Evolutionary conservation across 2,113 vertebrate species (phyloP).

Genomic region (Morone chrysops): DNA sequence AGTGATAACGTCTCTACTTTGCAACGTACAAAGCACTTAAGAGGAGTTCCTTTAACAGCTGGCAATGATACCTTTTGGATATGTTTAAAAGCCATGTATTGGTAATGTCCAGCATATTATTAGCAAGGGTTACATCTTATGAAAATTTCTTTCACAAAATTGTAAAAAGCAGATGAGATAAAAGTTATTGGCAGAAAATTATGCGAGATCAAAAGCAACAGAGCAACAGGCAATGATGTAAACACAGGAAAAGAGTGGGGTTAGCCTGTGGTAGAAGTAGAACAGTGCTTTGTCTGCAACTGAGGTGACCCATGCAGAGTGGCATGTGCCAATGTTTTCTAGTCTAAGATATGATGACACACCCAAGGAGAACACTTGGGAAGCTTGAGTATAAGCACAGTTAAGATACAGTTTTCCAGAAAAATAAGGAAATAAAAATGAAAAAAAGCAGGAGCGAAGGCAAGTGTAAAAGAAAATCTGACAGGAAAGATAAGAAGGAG

Average conservation of each 20-base stretch:
- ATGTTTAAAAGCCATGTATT: slow-evolving; percentile 73
- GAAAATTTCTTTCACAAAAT: slow-evolving; percentile 77
- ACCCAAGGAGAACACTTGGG: slow-evolving; percentile 80
- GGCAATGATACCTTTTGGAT: slow-evolving; percentile 64
- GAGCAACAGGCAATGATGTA: slow-evolving; percentile 83
- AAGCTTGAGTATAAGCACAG: slow-evolving; percentile 74
- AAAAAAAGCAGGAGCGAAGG: slow-evolving; percentile 66
- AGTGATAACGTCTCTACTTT: slow-evolving; percentile 78
- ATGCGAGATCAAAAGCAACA: slow-evolving; percentile 84
- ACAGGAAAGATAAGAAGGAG: slow-evolving; percentile 66
- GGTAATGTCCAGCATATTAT: slow-evolving; percentile 71
- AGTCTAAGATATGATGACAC: slow-evolving; percentile 77
- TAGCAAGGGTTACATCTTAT: slow-evolving; percentile 78
- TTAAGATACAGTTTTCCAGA: slow-evolving; percentile 74
- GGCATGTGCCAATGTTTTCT: slow-evolving; percentile 74
- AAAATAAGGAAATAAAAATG: slow-evolving; percentile 56
- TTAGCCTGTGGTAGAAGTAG: slow-evolving; percentile 64
- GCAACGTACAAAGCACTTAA: slow-evolving; percentile 79
- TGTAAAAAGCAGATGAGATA: slow-evolving; percentile 78
- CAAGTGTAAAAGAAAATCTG: slow-evolving; percentile 68
- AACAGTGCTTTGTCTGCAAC: slow-evolving; percentile 74
- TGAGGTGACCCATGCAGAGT: slow-evolving; percentile 80
- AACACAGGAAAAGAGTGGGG: slow-evolving; percentile 69
- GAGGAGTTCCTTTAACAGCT: slow-evolving; percentile 78
- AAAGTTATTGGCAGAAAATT: slow-evolving; percentile 69